Percentiles rank a stretch among this genome's conserved stretches.
These are phyloP conservation scores for Drosophila fungiperda DNA, from an alignment of 2,888 invertebrate species.

Conservation along the genomic window DNA sequence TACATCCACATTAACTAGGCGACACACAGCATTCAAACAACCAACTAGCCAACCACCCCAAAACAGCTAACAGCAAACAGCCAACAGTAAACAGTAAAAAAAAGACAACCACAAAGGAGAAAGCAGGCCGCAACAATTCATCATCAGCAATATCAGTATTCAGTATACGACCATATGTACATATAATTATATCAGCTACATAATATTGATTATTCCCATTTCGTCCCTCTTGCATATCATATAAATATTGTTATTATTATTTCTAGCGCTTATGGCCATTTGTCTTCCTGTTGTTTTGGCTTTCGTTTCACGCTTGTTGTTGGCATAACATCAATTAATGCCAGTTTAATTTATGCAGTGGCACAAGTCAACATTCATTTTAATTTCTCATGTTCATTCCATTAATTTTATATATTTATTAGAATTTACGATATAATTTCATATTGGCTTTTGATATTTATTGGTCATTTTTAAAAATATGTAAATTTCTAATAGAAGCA, in stretches of 20 bases:
- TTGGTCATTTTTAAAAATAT: neutral
- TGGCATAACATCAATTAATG: conserved; percentile 63
- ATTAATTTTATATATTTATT: conserved; percentile 14
- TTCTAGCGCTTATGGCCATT: conserved; percentile 12
- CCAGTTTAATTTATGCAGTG: conserved; percentile 69
- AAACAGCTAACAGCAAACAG: neutral
- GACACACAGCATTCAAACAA: conserved; percentile 20
- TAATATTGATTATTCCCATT: conserved; percentile 38
- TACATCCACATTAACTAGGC: conserved; percentile 55
- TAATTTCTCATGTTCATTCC: conserved; percentile 7
- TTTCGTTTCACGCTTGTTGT: neutral
- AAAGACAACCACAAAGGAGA: neutral
- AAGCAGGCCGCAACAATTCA: conserved; percentile 52
- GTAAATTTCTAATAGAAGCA: neutral
- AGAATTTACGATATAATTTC: conserved; percentile 24
- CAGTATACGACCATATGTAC: conserved; percentile 55
- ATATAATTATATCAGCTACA: conserved; percentile 59
- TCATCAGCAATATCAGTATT: conserved; percentile 64
- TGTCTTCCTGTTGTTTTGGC: conserved; percentile 2
- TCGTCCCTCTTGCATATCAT: neutral
- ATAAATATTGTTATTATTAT: conserved; percentile 4
- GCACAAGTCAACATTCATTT: conserved; percentile 41
- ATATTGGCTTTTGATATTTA: neutral
- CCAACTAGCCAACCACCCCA: neutral
- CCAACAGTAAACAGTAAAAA: conserved; percentile 20